Evolutionary conservation across 2,888 invertebrate genomes (phyloP), one percentile per base, ranked within the genome.

Genomic region (Himalopsyche japonica): DNA sequence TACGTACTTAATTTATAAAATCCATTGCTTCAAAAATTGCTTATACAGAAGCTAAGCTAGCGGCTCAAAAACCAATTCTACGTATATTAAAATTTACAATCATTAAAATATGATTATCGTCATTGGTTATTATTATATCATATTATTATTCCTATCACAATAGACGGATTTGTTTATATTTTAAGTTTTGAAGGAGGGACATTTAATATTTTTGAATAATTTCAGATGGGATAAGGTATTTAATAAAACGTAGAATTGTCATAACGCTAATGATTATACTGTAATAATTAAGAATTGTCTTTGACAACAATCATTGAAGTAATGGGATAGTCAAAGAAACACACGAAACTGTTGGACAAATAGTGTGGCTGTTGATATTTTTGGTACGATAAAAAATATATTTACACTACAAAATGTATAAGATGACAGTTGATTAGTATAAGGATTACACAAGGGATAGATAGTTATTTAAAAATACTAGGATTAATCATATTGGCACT

Each of bases 371-470:
- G 27, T 64, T 24, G 64, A 70, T 27, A 27, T 70, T 70, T 70
- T 70, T 70, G 70, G 70, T 30, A 70, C 70, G 30, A 30, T 12
- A 15, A 30, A 70, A 70, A 57, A 20, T 70, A 87, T 87, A 83
- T 87, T 85, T 87, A 85, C 30, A 48, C 15, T 88, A 87, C 77
- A 77, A 30, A 81, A 80, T 86, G 43, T 43, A 15, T 15, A 43
- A 43, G 15, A 43, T 43, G 15, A 43, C 15, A 43, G 3, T 43
- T 15, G 15, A 43, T 43, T 43, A 43, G 43, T 43, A 15, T 43
- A 43, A 1, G 43, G 43, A 43, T 86, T 80, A 80, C 18, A 80
- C 7, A 49, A 20, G 32, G 34, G 32, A 49, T 48, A 47, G 49
- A 34, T 43, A 49, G 37, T 80, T 80, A 18, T 80, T 49, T 49